Conservation (phyloP, 2,888 invertebrate species). For the Liodrosophila aerea region DNA sequence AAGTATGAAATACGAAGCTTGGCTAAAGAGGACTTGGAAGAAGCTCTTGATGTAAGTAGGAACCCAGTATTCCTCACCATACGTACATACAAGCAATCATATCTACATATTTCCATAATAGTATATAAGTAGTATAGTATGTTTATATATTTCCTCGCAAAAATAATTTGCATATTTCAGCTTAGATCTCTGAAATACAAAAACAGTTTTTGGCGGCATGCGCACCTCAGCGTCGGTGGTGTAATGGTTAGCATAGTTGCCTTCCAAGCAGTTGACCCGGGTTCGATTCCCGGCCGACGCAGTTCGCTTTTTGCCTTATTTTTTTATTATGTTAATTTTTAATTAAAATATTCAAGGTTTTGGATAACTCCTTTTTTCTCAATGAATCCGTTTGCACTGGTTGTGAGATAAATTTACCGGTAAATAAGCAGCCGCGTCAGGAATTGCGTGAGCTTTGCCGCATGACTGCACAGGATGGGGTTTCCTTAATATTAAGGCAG, state of each 20-base stretch:
- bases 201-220: too few relatives aligned
- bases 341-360: slow-evolving; percentile 77
- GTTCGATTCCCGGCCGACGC: slow-evolving; percentile 51
- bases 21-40: slow-evolving; percentile 84
- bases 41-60: slow-evolving; percentile 84
- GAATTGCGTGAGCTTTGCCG: slow-evolving; percentile 86
- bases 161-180: too few relatives aligned
- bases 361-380: slow-evolving; percentile 83
- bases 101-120: too few relatives aligned
- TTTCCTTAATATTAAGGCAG: slow-evolving; percentile 86
- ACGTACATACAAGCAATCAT: too few relatives aligned
- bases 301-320: background rate
- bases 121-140: too few relatives aligned
- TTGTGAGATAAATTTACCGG: slow-evolving; percentile 84
- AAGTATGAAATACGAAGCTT: slow-evolving; percentile 85
- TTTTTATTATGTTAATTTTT: background rate
- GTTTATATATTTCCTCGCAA: too few relatives aligned
- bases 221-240: slow-evolving; percentile 37
- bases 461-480: slow-evolving; percentile 86
- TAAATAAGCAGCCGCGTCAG: slow-evolving; percentile 83
- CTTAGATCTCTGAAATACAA: too few relatives aligned
- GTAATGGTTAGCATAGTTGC: slow-evolving; percentile 49
- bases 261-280: slow-evolving; percentile 45
- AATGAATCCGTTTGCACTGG: slow-evolving; percentile 86
- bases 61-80: too few relatives aligned